Conservation (phyloP, 2,888 invertebrate genomes). For the Diarsia brunnea region DNA sequence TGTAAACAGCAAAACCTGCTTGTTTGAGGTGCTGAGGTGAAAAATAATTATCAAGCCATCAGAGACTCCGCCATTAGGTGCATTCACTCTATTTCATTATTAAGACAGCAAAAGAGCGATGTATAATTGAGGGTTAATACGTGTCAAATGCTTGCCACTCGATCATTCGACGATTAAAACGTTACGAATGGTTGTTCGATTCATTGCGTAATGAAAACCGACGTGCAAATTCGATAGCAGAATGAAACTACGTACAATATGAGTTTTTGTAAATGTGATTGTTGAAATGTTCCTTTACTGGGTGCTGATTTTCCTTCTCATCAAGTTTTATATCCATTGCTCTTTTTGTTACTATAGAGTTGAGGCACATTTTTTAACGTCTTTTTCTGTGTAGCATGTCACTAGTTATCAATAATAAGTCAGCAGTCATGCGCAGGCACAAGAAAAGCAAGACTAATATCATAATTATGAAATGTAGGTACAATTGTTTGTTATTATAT, state of each 20-base stretch:
- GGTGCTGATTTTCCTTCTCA: background rate
- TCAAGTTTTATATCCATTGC: background rate
- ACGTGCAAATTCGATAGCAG: conserved; percentile 9
- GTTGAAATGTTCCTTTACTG: conserved; percentile 2
- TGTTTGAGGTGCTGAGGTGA: no score
- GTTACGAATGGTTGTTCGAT: conserved; percentile 50
- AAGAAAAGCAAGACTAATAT: no score
- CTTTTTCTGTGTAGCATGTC: background rate
- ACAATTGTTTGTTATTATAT: background rate
- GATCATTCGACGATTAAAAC: conserved; percentile 49
- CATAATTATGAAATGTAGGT: background rate
- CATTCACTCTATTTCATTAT: conserved; percentile 20
- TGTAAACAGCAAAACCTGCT: no score
- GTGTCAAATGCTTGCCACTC: conserved; percentile 59
- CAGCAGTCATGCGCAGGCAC: no score
- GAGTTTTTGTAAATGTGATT: conserved; percentile 13
- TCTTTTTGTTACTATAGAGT: background rate
- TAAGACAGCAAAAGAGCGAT: conserved; percentile 21
- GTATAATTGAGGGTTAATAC: conserved; percentile 55
- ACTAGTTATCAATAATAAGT: background rate
- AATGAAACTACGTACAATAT: conserved; percentile 23
- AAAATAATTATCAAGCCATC: background rate
- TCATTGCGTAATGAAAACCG: conserved; percentile 51
- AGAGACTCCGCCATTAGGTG: conserved; percentile 6
- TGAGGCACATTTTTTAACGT: background rate